Evolutionary conservation across 2,888 invertebrate genomes (phyloP).

Genomic region (Sinohyriopsis cumingii): DNA sequence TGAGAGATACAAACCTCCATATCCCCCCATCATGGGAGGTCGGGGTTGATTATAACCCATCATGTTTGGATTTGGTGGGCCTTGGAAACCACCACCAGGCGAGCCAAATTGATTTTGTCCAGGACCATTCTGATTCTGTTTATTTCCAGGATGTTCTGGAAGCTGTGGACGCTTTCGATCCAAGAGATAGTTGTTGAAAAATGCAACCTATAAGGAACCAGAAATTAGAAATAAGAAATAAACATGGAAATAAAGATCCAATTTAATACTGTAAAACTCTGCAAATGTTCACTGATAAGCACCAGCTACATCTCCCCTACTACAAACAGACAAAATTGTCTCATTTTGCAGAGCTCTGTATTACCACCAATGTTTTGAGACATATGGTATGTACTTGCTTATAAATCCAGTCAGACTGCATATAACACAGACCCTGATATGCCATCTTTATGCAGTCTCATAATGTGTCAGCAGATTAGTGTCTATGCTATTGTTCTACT

Average conservation of each 20-base stretch:
- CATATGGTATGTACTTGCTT: too few relatives aligned
- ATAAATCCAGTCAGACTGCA: too few relatives aligned
- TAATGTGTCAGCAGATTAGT: too few relatives aligned
- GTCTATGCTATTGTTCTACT: too few relatives aligned
- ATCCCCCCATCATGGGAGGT: slow-evolving; percentile 50
- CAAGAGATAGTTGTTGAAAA: slow-evolving; percentile 95
- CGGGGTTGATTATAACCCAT: slow-evolving; percentile 52
- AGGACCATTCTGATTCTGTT: slow-evolving; percentile 64
- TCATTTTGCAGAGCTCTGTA: too few relatives aligned
- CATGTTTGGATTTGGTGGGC: slow-evolving; percentile 45
- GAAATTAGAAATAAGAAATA: neutral
- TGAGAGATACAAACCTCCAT: slow-evolving; percentile 18
- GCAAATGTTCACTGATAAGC: neutral
- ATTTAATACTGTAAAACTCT: neutral
- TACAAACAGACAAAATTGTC: too few relatives aligned
- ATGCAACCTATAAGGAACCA: slow-evolving; percentile 79
- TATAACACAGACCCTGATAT: too few relatives aligned
- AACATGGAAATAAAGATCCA: neutral
- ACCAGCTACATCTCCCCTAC: neutral
- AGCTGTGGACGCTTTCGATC: slow-evolving; percentile 96
- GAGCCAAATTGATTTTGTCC: slow-evolving; percentile 30
- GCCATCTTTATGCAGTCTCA: too few relatives aligned
- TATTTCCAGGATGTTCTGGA: slow-evolving; percentile 79
- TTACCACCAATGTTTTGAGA: too few relatives aligned
- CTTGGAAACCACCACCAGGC: slow-evolving; percentile 30